These are phyloP conservation scores for Diachrysia chrysitis DNA, from an alignment of 2,888 invertebrate species.

Conservation along the genomic window DNA sequence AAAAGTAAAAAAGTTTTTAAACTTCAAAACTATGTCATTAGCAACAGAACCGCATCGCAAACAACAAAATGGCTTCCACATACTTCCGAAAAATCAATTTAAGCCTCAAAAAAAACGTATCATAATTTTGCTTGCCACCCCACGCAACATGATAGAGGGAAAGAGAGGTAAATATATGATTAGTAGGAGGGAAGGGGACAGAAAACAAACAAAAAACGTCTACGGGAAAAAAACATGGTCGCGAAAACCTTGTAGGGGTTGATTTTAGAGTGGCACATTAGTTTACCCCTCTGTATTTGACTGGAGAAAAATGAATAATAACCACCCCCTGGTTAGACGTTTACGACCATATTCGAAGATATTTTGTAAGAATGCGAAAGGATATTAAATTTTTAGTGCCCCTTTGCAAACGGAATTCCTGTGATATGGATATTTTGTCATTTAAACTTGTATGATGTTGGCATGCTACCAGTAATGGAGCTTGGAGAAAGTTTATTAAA, in stretches of 20 bases:
- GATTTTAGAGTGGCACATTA: constrained; percentile 86
- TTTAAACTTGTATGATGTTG: constrained; percentile 27
- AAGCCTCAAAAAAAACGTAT: constrained; percentile 86
- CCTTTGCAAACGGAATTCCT: constrained; percentile 33
- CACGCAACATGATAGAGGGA: constrained; percentile 78
- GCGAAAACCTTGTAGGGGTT: constrained; percentile 86
- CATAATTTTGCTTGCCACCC: constrained; percentile 87
- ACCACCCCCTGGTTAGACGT: constrained; percentile 71
- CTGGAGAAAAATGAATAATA: constrained; percentile 87
- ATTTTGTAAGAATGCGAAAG: constrained; percentile 67
- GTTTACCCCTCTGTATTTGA: constrained; percentile 80
- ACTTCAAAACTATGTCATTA: constrained; percentile 17
- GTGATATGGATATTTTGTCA: constrained; percentile 37
- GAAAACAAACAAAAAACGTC: constrained; percentile 82
- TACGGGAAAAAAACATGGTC: constrained; percentile 87
- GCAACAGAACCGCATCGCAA: constrained; percentile 42
- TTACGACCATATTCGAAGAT: constrained; percentile 81
- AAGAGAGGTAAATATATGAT: constrained; percentile 60
- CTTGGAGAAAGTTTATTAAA: background rate
- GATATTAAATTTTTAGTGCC: constrained; percentile 70
- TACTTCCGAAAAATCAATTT: constrained; percentile 87
- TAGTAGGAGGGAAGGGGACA: constrained; percentile 61
- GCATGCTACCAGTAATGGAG: constrained; percentile 9
- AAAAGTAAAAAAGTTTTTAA: background rate
- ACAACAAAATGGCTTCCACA: constrained; percentile 83